A percentile compares a stretch with the other conserved stretches of the same genome.
Evolutionary conservation across 2,888 invertebrate genomes (phyloP).

Genomic region (Melipona beecheii): DNA sequence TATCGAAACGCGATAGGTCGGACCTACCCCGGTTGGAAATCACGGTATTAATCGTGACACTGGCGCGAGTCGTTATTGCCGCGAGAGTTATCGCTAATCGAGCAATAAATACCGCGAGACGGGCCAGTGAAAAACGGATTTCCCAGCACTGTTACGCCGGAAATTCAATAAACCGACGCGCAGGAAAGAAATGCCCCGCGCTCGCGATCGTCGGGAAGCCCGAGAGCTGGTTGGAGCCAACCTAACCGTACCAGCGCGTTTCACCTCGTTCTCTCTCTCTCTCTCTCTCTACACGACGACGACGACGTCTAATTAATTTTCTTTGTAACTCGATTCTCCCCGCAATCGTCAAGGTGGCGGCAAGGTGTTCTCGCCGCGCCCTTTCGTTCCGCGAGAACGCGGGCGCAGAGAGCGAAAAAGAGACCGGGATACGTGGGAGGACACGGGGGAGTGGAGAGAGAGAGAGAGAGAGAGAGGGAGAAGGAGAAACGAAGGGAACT

Average conservation of each 20-base stretch:
- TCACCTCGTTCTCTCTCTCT: conserved; percentile 34
- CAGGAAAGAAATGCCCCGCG: conserved; percentile 56
- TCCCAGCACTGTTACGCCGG: conserved; percentile 58
- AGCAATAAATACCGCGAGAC: conserved; percentile 49
- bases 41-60: conserved; percentile 47
- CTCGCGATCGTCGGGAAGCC: conserved; percentile 31
- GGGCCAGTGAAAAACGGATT: conserved; percentile 54
- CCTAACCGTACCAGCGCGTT: no score
- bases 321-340: conserved; percentile 72
- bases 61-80: conserved; percentile 54
- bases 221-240: neutral
- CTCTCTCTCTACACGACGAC: conserved; percentile 40
- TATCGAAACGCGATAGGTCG: conserved; percentile 11
- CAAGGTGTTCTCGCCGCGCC: conserved; percentile 53
- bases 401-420: neutral
- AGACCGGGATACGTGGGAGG: neutral
- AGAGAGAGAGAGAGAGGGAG: neutral
- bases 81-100: conserved; percentile 62
- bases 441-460: neutral
- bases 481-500: conserved; percentile 41
- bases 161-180: conserved; percentile 66
- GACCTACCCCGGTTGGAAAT: conserved; percentile 24
- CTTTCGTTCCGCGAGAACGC: conserved; percentile 18
- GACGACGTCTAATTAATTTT: conserved; percentile 73
- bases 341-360: conserved; percentile 69